Percentiles rank a stretch among this genome's conserved stretches.
These are phyloP conservation scores for Melieria crassipennis DNA, from an alignment of 2,888 invertebrate genomes.

Conservation along the genomic window DNA sequence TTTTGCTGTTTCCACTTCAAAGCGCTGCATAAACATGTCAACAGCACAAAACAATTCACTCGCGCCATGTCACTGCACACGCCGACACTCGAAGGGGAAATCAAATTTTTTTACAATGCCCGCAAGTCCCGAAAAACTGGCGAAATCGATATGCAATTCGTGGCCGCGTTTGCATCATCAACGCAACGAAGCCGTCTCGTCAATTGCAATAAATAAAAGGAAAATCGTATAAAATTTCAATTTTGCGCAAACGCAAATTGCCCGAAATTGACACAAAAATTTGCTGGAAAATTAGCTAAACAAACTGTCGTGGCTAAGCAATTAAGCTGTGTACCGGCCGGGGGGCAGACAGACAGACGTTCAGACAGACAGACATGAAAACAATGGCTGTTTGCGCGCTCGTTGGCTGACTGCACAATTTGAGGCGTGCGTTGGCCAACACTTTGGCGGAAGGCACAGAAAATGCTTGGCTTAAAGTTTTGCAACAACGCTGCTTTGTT, in stretches of 20 bases:
- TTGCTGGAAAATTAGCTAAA: conserved; percentile 42
- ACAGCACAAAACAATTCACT: no score
- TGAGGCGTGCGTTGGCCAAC: neutral
- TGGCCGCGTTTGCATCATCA: no score
- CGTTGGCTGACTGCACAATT: neutral
- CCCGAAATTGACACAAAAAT: conserved; percentile 43
- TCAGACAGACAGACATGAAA: conserved; percentile 3
- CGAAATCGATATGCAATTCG: no score
- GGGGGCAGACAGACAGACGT: neutral
- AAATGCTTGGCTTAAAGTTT: no score
- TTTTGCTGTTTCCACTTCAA: no score
- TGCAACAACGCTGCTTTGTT: neutral
- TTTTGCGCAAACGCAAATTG: conserved; percentile 40
- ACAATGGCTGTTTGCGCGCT: conserved; percentile 14
- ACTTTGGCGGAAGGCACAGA: neutral
- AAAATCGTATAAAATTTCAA: conserved; percentile 27
- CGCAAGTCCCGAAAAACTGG: no score
- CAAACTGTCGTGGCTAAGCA: conserved; percentile 45
- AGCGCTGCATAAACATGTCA: no score
- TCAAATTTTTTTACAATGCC: no score
- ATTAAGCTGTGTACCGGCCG: conserved; percentile 38
- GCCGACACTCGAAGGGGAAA: no score
- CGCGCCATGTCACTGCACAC: no score
- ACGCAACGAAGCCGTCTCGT: no score
- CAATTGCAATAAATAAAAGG: conserved; percentile 4